A percentile compares a stretch with the other conserved stretches of the same genome.
These are phyloP conservation scores for Sterrhoptilus dennistouni DNA, from an alignment of 2,113 vertebrate genomes.

Conservation along the genomic window DNA sequence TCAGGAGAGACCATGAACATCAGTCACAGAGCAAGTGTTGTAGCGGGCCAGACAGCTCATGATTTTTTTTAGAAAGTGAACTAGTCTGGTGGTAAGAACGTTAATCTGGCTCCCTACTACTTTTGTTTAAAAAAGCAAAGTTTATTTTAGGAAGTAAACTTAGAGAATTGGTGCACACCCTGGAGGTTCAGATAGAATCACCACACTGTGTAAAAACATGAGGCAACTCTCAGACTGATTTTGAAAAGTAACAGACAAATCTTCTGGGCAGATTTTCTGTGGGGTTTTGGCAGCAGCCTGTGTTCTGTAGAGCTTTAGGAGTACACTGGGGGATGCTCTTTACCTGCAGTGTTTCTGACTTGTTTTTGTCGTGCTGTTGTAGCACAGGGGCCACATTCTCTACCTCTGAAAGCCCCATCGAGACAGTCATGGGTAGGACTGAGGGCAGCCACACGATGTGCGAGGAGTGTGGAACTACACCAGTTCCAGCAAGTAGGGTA, in stretches of 20 bases:
- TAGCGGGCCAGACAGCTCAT: background rate
- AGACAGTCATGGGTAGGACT: slow-evolving; percentile 18
- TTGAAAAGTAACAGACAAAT: background rate
- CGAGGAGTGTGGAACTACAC: background rate
- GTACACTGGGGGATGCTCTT: background rate
- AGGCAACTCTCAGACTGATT: background rate
- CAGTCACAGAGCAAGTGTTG: background rate
- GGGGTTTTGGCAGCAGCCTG: background rate
- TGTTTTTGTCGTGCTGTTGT: slow-evolving; percentile 41
- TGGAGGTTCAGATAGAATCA: background rate
- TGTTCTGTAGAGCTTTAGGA: background rate
- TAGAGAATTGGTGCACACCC: background rate
- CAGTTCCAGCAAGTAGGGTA: slow-evolving; percentile 26
- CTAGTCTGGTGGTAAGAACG: background rate
- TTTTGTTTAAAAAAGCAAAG: background rate
- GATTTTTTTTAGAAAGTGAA: background rate
- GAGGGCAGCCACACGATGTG: slow-evolving; percentile 27
- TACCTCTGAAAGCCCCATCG: slow-evolving; percentile 54
- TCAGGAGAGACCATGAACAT: background rate
- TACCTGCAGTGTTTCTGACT: background rate
- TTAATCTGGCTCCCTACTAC: background rate
- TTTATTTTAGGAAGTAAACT: background rate
- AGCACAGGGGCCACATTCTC: slow-evolving; percentile 62
- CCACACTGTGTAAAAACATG: background rate
- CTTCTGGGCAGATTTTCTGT: background rate